A percentile compares a stretch with the other conserved stretches of the same genome.
Conservation (phyloP, 2,113 vertebrate species). For the Lota lota region DNA sequence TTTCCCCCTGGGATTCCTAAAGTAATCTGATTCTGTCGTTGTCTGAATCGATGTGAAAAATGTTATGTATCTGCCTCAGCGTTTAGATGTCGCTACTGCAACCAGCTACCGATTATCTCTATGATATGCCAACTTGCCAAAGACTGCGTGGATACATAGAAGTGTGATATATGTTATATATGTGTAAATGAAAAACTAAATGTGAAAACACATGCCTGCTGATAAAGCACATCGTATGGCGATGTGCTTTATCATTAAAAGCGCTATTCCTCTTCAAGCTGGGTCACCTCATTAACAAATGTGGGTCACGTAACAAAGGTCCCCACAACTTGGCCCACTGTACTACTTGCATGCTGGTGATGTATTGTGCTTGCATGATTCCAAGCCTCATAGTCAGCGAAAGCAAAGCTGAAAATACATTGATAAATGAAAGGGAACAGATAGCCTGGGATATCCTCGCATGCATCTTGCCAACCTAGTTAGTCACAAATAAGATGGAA, state of each 20-base stretch:
- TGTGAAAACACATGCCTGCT: too few species aligned
- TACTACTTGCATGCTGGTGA: slow-evolving; percentile 36
- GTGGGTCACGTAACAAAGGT: slow-evolving; percentile 26
- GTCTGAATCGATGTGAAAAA: too few species aligned
- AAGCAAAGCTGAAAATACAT: slow-evolving; percentile 36
- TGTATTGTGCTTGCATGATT: slow-evolving; percentile 47
- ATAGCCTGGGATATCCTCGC: slow-evolving; percentile 13
- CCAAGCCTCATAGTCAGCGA: slow-evolving; percentile 65
- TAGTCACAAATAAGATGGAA: slow-evolving; percentile 13
- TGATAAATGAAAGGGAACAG: slow-evolving; percentile 58
- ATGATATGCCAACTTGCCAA: too few species aligned
- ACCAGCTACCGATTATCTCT: too few species aligned
- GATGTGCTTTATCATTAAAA: slow-evolving; percentile 11
- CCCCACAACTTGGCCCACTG: slow-evolving; percentile 3
- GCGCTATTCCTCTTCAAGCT: slow-evolving; percentile 23
- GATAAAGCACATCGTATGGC: background rate
- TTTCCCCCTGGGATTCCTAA: too few species aligned
- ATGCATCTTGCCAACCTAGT: slow-evolving; percentile 35
- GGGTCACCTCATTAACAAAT: slow-evolving; percentile 57
- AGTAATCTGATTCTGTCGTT: too few species aligned
- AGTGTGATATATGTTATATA: too few species aligned
- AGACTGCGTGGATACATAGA: too few species aligned
- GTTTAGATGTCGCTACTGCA: too few species aligned
- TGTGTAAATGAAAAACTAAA: too few species aligned
- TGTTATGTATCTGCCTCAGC: too few species aligned